A percentile compares a stretch with the other conserved stretches of the same genome.
Evolutionary conservation across 2,888 invertebrate genomes (phyloP).

Genomic region (Mesorhabditis spiculigera): DNA sequence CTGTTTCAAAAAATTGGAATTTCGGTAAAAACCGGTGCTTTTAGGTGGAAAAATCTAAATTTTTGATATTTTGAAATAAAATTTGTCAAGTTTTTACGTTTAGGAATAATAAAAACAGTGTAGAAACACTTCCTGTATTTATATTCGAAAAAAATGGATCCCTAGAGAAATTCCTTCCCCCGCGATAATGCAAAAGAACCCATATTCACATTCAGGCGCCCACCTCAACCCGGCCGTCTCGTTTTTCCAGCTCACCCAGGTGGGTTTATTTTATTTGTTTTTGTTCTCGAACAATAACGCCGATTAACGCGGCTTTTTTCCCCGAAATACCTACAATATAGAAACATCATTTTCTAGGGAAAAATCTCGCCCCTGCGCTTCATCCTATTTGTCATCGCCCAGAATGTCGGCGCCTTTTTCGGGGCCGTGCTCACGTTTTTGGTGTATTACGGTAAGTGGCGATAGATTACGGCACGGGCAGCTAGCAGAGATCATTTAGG

Average conservation of each 20-base stretch:
- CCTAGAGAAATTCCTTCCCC: too few relatives aligned
- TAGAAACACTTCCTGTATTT: too few relatives aligned
- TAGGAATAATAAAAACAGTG: too few relatives aligned
- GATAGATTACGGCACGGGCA: too few relatives aligned
- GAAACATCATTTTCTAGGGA: slow-evolving; percentile 23
- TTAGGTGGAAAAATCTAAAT: too few relatives aligned
- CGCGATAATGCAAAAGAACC: not conserved
- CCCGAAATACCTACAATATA: not conserved
- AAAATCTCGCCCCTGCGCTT: slow-evolving; percentile 33
- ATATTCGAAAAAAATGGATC: too few relatives aligned
- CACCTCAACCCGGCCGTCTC: slow-evolving; percentile 55
- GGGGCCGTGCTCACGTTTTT: slow-evolving; percentile 63
- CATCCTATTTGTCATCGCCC: slow-evolving; percentile 62
- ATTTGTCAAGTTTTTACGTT: too few relatives aligned
- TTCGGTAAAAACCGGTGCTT: too few relatives aligned
- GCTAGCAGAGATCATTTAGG: slow-evolving; percentile 12
- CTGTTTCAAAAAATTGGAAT: too few relatives aligned
- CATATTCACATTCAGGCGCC: slow-evolving; percentile 30
- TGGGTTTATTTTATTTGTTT: slow-evolving; percentile 2
- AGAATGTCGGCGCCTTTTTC: slow-evolving; percentile 64
- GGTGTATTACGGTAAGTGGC: slow-evolving; percentile 62
- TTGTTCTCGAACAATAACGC: too few relatives aligned
- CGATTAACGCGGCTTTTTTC: slow-evolving; percentile 23
- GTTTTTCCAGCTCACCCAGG: slow-evolving; percentile 47
- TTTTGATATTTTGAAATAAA: too few relatives aligned